Evolutionary conservation across 2,888 invertebrate species (phyloP).

Genomic region (Alviniconcha strummeri): DNA sequence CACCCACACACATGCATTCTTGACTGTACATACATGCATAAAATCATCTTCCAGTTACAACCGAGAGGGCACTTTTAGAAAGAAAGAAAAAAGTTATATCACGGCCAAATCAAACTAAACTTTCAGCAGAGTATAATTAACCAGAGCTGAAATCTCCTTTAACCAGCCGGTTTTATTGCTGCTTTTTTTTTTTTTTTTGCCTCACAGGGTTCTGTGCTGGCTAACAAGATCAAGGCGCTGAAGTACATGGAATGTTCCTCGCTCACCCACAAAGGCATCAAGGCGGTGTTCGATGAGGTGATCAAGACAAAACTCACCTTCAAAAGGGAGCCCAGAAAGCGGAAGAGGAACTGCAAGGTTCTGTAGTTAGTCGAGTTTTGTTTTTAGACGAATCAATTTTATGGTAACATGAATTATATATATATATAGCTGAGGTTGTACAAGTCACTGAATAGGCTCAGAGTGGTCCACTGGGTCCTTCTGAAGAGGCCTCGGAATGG

Average conservation of each 20-base stretch:
- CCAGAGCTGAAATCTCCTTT: too few relatives aligned
- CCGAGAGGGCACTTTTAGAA: too few relatives aligned
- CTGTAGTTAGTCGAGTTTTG: conserved; percentile 73
- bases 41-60: too few relatives aligned
- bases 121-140: too few relatives aligned
- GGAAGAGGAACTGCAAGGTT: conserved; percentile 83
- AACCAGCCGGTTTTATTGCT: too few relatives aligned
- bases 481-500: too few relatives aligned
- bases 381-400: neutral
- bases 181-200: too few relatives aligned
- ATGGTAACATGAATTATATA: neutral
- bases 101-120: too few relatives aligned
- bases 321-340: conserved; percentile 88
- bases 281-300: conserved; percentile 99
- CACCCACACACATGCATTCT: too few relatives aligned
- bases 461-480: too few relatives aligned
- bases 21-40: too few relatives aligned
- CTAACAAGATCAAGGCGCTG: conserved; percentile 74
- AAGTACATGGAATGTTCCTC: conserved; percentile 99
- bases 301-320: conserved; percentile 96
- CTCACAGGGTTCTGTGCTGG: conserved; percentile 19
- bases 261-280: conserved; percentile 96
- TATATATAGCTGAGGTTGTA: neutral
- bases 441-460: neutral
- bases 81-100: too few relatives aligned